Percentiles rank a stretch among this genome's conserved stretches.
phyloP scores from a whole-genome alignment of 2,797 vertebrate genomes.

The Scomberomorus guttatus region DNA sequence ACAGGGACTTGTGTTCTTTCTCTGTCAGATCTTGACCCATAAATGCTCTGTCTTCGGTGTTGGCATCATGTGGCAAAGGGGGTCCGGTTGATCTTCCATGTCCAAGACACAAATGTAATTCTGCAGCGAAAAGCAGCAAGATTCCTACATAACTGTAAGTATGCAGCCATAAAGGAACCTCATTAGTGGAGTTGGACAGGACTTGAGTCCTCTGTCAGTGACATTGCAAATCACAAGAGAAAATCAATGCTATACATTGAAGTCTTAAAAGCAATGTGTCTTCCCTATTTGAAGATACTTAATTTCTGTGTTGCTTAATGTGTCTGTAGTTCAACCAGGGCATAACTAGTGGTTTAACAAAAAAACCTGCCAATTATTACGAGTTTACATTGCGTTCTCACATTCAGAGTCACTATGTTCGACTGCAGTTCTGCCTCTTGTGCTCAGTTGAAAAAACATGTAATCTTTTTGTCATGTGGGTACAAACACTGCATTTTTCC shows the following conservation, averaged over 20 bases:
- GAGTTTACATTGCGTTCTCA: not conserved
- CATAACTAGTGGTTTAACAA: slow-evolving; percentile 3
- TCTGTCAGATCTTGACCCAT: not conserved
- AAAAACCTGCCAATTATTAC: not conserved
- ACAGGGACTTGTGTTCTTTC: not conserved
- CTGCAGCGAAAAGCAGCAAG: not conserved
- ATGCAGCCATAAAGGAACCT: not conserved
- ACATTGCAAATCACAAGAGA: not conserved
- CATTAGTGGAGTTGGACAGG: not conserved
- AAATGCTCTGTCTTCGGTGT: not conserved
- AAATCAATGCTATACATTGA: slow-evolving; percentile 10
- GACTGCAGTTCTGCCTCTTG: not conserved
- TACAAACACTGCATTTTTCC: not conserved
- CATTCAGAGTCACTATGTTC: not conserved
- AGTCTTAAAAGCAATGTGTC: not conserved
- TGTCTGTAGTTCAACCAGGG: not conserved
- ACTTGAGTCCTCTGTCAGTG: not conserved
- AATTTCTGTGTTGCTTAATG: not conserved
- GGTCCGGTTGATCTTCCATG: not conserved
- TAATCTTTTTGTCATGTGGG: not conserved
- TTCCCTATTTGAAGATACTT: not conserved
- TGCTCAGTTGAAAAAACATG: not conserved
- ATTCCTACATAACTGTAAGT: not conserved
- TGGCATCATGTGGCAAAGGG: not conserved
- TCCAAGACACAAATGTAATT: not conserved